Conservation (phyloP, 2,888 invertebrate genomes). For the Platycnemis pennipes region DNA sequence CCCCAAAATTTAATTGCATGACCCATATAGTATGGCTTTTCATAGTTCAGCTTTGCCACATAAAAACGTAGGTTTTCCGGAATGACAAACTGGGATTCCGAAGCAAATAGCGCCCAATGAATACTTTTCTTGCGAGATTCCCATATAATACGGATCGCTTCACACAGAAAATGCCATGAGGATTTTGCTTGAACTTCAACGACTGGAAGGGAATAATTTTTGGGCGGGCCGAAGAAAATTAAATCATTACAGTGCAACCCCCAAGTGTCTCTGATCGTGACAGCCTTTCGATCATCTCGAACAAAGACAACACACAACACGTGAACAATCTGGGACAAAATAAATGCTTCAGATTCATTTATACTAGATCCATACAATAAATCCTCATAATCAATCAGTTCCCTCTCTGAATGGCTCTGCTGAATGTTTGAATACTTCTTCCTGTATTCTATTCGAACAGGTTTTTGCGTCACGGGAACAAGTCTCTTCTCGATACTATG, state of each 20-base stretch:
- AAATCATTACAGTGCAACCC: slow-evolving; percentile 74
- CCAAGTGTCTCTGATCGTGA: slow-evolving; percentile 78
- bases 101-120: slow-evolving; percentile 81
- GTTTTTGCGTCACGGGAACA: neutral
- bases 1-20: slow-evolving; percentile 82
- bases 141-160: slow-evolving; percentile 77
- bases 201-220: slow-evolving; percentile 68
- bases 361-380: slow-evolving; percentile 69
- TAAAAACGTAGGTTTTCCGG: slow-evolving; percentile 81
- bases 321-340: slow-evolving; percentile 76
- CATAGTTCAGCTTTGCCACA: slow-evolving; percentile 79
- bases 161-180: slow-evolving; percentile 80
- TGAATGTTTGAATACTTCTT: neutral
- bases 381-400: slow-evolving; percentile 42
- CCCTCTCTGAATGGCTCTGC: neutral
- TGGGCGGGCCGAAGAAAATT: slow-evolving; percentile 69
- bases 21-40: slow-evolving; percentile 81
- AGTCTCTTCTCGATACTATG: slow-evolving; percentile 35
- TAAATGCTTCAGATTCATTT: slow-evolving; percentile 75
- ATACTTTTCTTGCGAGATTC: slow-evolving; percentile 72
- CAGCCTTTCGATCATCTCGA: slow-evolving; percentile 77
- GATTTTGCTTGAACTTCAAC: slow-evolving; percentile 75
- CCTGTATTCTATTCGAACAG: neutral
- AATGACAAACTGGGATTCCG: slow-evolving; percentile 81
- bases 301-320: slow-evolving; percentile 80